A percentile compares a stretch with the other conserved stretches of the same genome.
These are phyloP conservation scores for Epirrhoe tristata DNA, from an alignment of 2,888 invertebrate genomes.

Conservation along the genomic window DNA sequence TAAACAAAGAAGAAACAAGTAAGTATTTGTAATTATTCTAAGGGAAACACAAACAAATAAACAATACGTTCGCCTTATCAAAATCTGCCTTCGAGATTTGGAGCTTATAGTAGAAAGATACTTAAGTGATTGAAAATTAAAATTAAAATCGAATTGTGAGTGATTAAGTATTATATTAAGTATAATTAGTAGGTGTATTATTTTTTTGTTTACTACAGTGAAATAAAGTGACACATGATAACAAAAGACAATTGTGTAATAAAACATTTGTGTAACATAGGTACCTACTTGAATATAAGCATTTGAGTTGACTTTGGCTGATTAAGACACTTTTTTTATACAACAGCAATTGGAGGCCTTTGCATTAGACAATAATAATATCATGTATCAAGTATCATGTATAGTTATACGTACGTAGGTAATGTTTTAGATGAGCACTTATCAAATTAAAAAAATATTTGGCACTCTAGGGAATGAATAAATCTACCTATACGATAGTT, in stretches of 20 bases:
- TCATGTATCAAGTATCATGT: not conserved
- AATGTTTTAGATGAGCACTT: not conserved
- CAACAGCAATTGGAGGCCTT: not conserved
- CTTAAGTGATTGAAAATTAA: too few species aligned
- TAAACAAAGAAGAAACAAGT: not conserved
- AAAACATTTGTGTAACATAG: not conserved
- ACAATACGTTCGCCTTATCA: not conserved
- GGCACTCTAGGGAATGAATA: conserved; percentile 40
- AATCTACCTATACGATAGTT: conserved; percentile 45
- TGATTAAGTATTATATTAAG: too few species aligned
- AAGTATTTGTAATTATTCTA: too few species aligned
- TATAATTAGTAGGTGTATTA: too few species aligned
- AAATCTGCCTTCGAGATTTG: too few species aligned
- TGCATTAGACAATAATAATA: not conserved
- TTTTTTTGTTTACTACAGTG: not conserved
- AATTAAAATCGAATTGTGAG: not conserved
- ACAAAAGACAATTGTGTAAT: not conserved
- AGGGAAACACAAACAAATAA: not conserved
- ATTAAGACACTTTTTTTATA: not conserved
- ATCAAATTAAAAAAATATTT: conserved; percentile 24
- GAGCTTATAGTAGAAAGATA: too few species aligned
- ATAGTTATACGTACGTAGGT: not conserved
- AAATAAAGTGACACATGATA: not conserved
- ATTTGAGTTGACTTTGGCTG: not conserved
- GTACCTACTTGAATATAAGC: not conserved